Conservation (phyloP, 2,797 vertebrate species). For the Enoplosus armatus region DNA sequence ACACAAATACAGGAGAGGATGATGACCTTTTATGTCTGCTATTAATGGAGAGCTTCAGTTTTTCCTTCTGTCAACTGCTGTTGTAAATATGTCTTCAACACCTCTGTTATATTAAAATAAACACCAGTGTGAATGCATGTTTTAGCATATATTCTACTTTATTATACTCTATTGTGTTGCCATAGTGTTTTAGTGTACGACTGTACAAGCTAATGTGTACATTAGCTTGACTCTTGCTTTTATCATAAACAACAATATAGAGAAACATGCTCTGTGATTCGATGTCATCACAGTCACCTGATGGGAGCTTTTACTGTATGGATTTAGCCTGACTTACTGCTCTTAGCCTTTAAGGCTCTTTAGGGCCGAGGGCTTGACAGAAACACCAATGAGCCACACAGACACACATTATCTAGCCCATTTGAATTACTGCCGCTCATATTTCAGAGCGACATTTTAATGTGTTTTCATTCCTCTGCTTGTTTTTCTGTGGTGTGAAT, state of each 20-base stretch:
- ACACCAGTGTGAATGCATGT: neutral
- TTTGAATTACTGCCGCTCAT: neutral
- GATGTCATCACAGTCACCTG: neutral
- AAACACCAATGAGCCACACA: neutral
- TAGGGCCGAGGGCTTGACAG: neutral
- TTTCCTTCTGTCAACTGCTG: too few relatives aligned
- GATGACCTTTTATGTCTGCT: neutral
- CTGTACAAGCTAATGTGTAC: too few relatives aligned
- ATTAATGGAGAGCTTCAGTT: neutral
- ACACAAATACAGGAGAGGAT: neutral
- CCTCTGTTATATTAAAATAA: neutral
- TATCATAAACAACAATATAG: neutral
- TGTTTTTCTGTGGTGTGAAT: neutral
- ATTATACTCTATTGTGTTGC: neutral
- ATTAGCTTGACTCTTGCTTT: neutral
- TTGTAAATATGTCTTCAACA: too few relatives aligned
- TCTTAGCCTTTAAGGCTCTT: constrained; percentile 50
- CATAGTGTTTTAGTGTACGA: neutral
- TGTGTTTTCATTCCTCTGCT: neutral
- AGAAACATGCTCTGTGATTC: neutral
- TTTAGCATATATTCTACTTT: neutral
- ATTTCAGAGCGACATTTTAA: too few relatives aligned
- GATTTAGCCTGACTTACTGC: constrained; percentile 36
- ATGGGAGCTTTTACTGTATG: neutral
- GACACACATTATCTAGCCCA: too few relatives aligned